Percentiles rank a stretch among this genome's conserved stretches.
Conservation (phyloP, 2,888 invertebrate species). For the Nemoura dubitans region DNA sequence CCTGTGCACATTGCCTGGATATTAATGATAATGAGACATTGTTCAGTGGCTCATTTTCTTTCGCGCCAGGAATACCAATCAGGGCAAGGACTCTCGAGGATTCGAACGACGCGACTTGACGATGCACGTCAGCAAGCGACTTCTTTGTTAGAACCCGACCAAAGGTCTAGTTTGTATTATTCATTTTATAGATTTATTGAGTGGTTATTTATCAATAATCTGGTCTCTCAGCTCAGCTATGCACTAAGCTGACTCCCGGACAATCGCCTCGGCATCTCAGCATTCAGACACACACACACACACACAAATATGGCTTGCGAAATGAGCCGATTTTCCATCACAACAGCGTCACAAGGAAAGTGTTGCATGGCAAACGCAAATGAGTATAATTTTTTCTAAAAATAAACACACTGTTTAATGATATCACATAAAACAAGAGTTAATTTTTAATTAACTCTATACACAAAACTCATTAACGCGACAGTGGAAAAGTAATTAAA, state of each 20-base stretch:
- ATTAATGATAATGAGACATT: constrained; percentile 21
- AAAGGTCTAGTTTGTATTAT: constrained; percentile 21
- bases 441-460: not conserved
- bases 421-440: not conserved
- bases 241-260: not conserved
- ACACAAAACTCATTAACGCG: not conserved
- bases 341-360: not conserved
- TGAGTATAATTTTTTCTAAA: not conserved
- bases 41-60: not conserved
- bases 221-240: not conserved
- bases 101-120: not conserved
- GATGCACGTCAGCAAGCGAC: not conserved
- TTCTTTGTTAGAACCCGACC: not conserved
- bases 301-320: not conserved
- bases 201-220: constrained; percentile 29
- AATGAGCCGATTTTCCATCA: not conserved
- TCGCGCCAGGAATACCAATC: constrained; percentile 5
- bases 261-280: not conserved
- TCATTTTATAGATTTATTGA: constrained; percentile 26
- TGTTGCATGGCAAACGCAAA: not conserved
- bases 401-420: not conserved
- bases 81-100: not conserved
- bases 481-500: not conserved
- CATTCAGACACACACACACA: not conserved
- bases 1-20: no score